Percentiles rank a stretch among this genome's conserved stretches.
phyloP scores from a whole-genome alignment of 2,797 vertebrate species.

The Characodon lateralis region DNA sequence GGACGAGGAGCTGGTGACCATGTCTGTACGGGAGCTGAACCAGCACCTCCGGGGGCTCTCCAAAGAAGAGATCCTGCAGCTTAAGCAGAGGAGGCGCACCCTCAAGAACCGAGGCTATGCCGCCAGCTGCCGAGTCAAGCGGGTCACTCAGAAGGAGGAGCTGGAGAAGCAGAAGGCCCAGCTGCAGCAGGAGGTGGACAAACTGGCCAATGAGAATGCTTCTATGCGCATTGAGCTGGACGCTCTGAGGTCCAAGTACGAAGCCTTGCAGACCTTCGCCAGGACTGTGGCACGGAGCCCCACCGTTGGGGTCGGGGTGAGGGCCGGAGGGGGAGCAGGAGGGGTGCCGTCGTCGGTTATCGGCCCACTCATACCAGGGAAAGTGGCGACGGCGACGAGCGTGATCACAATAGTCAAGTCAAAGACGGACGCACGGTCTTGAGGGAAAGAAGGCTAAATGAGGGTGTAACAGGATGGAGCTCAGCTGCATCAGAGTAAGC shows the following conservation, averaged over 20 bases:
- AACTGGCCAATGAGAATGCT: conserved; percentile 95
- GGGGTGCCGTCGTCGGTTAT: conserved; percentile 88
- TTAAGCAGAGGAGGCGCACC: conserved; percentile 96
- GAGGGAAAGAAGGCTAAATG: conserved; percentile 73
- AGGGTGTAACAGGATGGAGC: conserved; percentile 66
- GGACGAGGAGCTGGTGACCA: conserved; percentile 97
- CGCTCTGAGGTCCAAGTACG: conserved; percentile 95
- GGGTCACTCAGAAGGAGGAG: conserved; percentile 98
- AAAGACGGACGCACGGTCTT: conserved; percentile 95
- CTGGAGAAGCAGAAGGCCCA: conserved; percentile 97
- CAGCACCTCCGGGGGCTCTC: conserved; percentile 96
- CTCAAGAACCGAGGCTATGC: conserved; percentile 98
- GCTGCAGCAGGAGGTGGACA: conserved; percentile 98
- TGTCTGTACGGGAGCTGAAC: conserved; percentile 98
- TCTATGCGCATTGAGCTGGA: conserved; percentile 96
- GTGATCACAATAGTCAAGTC: conserved; percentile 99
- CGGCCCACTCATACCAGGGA: conserved; percentile 92
- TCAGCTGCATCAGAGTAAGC: conserved; percentile 50
- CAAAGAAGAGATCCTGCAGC: conserved; percentile 96
- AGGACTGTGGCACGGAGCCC: conserved; percentile 96
- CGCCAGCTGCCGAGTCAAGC: conserved; percentile 96
- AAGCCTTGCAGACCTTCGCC: conserved; percentile 97
- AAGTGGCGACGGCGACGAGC: conserved; percentile 92
- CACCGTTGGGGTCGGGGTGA: conserved; percentile 85
- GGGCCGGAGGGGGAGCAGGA: conserved; percentile 85